Evolutionary conservation across 2,113 vertebrate genomes (phyloP), one percentile per base, ranked within the genome.

Genomic region (Sander vitreus): DNA sequence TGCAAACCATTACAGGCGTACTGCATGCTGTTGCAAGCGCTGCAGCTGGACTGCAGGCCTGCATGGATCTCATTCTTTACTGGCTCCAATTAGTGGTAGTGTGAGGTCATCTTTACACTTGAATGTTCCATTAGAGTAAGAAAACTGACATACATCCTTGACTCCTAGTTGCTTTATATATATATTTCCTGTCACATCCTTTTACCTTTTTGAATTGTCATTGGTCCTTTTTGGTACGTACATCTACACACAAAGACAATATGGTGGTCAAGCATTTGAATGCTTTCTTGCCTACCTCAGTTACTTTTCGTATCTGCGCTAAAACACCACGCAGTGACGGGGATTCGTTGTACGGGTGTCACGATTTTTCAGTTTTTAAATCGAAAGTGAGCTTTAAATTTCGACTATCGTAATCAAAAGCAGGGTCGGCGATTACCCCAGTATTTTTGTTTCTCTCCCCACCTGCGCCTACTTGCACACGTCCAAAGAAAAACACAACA

Each of bases 201-300:
- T 75, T 84, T 21, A 71, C 60, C 23, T 59, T 82, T 80, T 53
- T 54, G 11, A 73, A 48, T 70, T 59, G 18, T 66, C 30, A 10
- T 80, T 47, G 50, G 18, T 70, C 36, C 19, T 78, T 81, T 81
- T 80, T 59, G 71, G 77, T 86, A 82, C 78, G 55, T 54, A 77
- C 63, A 76, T 85, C 55, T 53, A 59, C 64, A 80, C 67, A 80
- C 67, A 62, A 72, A 73, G 57, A 80, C 74, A 65, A 72, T 57
- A 47, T 58, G 78, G 83, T 81, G 76, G 76, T 89, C 78, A 86
- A 89, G 83, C 80, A 81, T 88, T 76, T 90, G 79, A 86, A 86
- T 84, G 73, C 89, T 87, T 89, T 85, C 84, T 81, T 80, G 83
- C 91, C 94, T 96, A 95, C 95, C 95, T 95, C 95, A 92, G 85